Evolutionary conservation across 2,797 vertebrate species (phyloP).

Genomic region (Hozukius guyotensis): DNA sequence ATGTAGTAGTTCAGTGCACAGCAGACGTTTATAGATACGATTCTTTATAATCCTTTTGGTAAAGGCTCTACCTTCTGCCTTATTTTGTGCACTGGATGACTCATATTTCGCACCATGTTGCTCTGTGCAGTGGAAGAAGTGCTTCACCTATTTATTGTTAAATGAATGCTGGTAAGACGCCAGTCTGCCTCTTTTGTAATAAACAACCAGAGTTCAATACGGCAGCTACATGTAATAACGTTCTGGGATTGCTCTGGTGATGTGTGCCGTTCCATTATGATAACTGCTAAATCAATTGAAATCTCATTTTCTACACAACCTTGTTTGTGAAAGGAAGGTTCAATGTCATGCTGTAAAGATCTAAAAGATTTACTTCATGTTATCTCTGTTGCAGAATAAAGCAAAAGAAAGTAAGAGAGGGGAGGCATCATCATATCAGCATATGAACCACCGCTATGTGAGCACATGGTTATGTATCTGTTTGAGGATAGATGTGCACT

Average conservation of each 20-base stretch:
- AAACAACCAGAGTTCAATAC: slow-evolving; percentile 15
- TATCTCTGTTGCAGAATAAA: neutral
- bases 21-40: neutral
- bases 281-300: slow-evolving; percentile 45
- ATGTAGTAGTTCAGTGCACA: neutral
- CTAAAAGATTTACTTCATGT: neutral
- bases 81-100: neutral
- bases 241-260: neutral
- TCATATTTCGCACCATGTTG: neutral
- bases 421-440: neutral
- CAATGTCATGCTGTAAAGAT: slow-evolving; percentile 11
- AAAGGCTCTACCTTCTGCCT: neutral
- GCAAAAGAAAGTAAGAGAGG: neutral
- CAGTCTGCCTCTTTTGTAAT: neutral
- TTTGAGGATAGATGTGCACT: neutral
- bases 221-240: slow-evolving; percentile 6
- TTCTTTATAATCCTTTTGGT: neutral
- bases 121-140: neutral
- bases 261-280: slow-evolving; percentile 14
- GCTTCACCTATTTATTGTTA: neutral
- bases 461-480: neutral
- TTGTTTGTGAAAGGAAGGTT: slow-evolving; percentile 22
- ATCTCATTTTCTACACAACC: slow-evolving; percentile 17
- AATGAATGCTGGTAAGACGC: neutral
- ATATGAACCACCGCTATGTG: neutral